Percentiles rank a stretch among this genome's conserved stretches.
These are phyloP conservation scores for Phyllopteryx taeniolatus DNA, from an alignment of 2,113 vertebrate species.

Conservation along the genomic window DNA sequence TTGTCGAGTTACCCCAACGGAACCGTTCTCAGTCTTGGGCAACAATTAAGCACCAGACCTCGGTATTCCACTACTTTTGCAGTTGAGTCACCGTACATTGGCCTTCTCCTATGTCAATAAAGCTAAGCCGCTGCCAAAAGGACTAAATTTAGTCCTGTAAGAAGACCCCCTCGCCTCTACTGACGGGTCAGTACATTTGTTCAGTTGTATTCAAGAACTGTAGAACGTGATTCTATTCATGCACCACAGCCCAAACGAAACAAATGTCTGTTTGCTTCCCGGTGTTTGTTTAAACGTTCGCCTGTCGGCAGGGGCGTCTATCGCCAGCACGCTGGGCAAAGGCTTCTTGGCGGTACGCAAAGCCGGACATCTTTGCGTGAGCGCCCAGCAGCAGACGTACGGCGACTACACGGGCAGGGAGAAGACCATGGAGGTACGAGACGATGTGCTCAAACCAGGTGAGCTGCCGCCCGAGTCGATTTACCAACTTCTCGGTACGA, in stretches of 20 bases:
- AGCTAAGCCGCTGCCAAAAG: constrained; percentile 30
- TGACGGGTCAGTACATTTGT: neutral
- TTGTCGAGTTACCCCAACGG: too few species aligned
- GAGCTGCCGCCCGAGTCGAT: neutral
- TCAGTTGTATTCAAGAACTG: too few species aligned
- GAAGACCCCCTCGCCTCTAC: neutral
- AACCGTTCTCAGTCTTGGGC: too few species aligned
- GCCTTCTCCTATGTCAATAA: constrained; percentile 14
- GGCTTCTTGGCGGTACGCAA: constrained; percentile 85
- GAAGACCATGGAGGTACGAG: constrained; percentile 81
- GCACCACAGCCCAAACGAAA: too few species aligned
- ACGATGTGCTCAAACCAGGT: constrained; percentile 78
- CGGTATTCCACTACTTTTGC: too few species aligned
- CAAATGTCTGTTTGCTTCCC: too few species aligned
- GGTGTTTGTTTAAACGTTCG: too few species aligned
- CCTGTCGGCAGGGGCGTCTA: constrained; percentile 64
- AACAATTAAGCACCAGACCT: too few species aligned
- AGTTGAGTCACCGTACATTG: too few species aligned
- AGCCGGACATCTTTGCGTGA: constrained; percentile 80
- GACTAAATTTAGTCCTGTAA: constrained; percentile 55
- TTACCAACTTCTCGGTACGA: neutral
- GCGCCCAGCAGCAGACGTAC: constrained; percentile 71
- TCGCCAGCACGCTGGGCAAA: constrained; percentile 71
- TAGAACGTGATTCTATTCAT: too few species aligned
- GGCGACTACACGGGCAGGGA: constrained; percentile 75